Evolutionary conservation across 2,113 vertebrate genomes (phyloP).

Genomic region (Uria lomvia): DNA sequence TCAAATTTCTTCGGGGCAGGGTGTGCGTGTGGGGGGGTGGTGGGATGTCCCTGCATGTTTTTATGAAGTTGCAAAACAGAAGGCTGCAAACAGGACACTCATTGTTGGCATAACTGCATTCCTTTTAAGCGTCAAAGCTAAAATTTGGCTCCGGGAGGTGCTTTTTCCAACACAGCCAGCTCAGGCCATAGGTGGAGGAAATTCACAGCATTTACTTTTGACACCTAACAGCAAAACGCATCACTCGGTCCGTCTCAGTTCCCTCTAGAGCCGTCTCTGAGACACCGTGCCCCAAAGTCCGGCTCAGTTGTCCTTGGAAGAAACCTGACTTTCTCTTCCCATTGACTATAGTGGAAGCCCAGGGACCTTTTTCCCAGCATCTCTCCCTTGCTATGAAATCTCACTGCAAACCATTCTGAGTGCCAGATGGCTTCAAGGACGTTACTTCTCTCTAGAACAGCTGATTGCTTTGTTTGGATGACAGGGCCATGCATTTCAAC

Average conservation of each 20-base stretch:
- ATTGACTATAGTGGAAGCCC: neutral
- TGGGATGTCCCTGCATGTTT: neutral
- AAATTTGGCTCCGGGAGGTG: neutral
- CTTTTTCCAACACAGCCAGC: neutral
- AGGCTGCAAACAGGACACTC: neutral
- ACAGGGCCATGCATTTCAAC: neutral
- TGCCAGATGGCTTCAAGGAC: conserved; percentile 16
- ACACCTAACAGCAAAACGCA: neutral
- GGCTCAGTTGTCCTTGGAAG: accelerated
- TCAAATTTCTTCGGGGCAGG: neutral
- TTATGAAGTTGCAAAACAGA: neutral
- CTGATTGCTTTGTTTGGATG: neutral
- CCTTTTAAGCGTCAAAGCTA: neutral
- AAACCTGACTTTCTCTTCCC: neutral
- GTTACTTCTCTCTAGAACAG: neutral
- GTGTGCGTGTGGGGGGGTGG: neutral
- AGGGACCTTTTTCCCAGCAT: neutral
- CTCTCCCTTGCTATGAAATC: neutral
- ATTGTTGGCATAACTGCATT: neutral
- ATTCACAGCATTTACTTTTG: neutral
- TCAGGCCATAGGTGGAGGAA: neutral
- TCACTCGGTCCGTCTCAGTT: neutral
- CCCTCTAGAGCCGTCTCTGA: neutral
- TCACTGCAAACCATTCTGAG: neutral
- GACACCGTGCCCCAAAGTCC: neutral